A percentile compares a stretch with the other conserved stretches of the same genome.
Conservation (phyloP, 1,140 invertebrate genomes). For the Thalassaphorura encarpata region DNA sequence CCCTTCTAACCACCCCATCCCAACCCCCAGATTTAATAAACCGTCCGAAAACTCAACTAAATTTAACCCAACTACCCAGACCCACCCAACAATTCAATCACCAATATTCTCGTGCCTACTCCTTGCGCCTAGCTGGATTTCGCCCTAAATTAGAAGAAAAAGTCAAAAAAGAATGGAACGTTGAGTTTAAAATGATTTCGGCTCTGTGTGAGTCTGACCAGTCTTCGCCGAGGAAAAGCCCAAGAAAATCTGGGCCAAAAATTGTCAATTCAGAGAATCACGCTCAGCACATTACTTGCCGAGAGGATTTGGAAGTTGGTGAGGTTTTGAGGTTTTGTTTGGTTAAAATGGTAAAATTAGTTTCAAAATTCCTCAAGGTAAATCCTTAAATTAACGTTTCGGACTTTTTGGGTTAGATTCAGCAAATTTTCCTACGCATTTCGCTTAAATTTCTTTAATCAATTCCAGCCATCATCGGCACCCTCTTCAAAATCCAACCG, state of each 20-base stretch:
- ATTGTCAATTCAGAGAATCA: constrained; percentile 3
- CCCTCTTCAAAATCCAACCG: constrained; percentile 30
- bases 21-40: no score
- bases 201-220: constrained; percentile 19
- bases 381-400: not conserved
- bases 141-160: constrained; percentile 14
- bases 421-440: no score
- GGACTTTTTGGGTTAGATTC: no score
- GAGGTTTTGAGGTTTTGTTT: constrained; percentile 10
- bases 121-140: no score
- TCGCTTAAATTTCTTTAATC: not conserved
- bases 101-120: no score
- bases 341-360: not conserved
- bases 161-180: constrained; percentile 8
- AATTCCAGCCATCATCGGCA: constrained; percentile 26
- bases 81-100: no score
- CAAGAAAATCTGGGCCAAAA: not conserved
- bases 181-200: constrained; percentile 23
- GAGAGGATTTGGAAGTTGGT: constrained; percentile 27
- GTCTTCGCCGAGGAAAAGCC: not conserved
- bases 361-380: not conserved
- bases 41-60: no score
- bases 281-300: constrained; percentile 21
- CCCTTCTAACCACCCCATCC: no score
- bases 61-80: no score